Conservation (phyloP, 2,888 invertebrate genomes). For the Coenonympha glycerion region DNA sequence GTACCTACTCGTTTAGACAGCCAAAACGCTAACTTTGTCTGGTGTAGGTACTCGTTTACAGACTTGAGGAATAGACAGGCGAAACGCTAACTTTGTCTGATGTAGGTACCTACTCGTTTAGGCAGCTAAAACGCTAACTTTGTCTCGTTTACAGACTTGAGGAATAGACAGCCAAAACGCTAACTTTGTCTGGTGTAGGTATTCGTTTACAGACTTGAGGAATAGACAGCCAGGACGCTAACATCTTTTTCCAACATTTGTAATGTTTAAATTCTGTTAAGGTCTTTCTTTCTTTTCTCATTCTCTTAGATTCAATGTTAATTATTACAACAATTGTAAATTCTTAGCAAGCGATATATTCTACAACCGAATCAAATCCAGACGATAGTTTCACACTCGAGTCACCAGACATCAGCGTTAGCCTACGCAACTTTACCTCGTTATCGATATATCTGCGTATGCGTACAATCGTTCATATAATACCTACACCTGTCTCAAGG, state of each 20-base stretch:
- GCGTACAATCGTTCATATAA: neutral
- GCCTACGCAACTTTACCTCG: neutral
- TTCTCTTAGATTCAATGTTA: no score
- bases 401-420: neutral
- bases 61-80: neutral
- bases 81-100: neutral
- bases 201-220: no score
- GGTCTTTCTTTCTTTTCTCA: no score
- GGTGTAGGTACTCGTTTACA: no score
- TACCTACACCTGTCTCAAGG: slow-evolving; percentile 6
- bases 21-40: slow-evolving; percentile 90
- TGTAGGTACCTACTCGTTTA: no score
- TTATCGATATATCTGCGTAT: slow-evolving; percentile 1
- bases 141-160: slow-evolving; percentile 93
- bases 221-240: slow-evolving; percentile 94
- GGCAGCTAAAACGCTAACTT: neutral
- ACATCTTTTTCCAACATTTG: no score
- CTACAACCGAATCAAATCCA: slow-evolving; percentile 3
- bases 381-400: neutral
- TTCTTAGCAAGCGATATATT: no score
- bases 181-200: slow-evolving; percentile 75
- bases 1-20: no score
- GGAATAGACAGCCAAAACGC: slow-evolving; percentile 99
- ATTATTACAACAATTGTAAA: no score
- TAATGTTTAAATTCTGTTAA: no score